phyloP scores from a whole-genome alignment of 1,140 invertebrate species.

The Melanaphis sacchari region DNA sequence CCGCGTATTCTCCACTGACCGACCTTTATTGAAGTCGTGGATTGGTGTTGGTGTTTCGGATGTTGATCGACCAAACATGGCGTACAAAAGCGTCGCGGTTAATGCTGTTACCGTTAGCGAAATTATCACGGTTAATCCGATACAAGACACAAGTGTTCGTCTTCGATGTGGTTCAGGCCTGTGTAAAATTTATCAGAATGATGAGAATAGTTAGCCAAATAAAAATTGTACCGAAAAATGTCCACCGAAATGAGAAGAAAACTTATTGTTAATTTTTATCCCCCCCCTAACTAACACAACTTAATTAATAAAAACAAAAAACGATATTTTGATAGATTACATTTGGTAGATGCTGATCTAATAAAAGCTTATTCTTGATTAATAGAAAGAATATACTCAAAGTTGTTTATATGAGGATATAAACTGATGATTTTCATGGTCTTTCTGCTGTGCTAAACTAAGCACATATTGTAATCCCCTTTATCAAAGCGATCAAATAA shows the following conservation, averaged over 20 bases:
- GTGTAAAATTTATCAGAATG: not conserved
- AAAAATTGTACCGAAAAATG: too few relatives aligned
- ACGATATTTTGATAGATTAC: not conserved
- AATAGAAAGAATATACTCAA: not conserved
- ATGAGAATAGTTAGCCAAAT: not conserved
- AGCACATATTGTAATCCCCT: too few relatives aligned
- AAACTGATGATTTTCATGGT: too few relatives aligned
- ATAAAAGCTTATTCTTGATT: not conserved
- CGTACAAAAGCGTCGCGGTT: not conserved
- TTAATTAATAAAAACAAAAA: not conserved
- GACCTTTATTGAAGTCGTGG: not conserved
- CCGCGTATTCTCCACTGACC: not conserved
- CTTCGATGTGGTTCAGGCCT: not conserved
- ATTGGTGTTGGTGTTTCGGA: not conserved
- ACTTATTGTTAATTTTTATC: not conserved
- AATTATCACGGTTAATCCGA: not conserved
- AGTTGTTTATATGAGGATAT: too few relatives aligned
- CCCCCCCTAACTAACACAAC: too few relatives aligned
- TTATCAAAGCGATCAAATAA: too few relatives aligned
- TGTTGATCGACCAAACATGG: not conserved
- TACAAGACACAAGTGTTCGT: not conserved
- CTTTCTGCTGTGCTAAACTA: too few relatives aligned
- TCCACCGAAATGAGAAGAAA: not conserved
- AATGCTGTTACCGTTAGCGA: not conserved
- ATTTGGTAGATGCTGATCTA: not conserved